Percentiles rank a stretch among this genome's conserved stretches.
phyloP scores from a whole-genome alignment of 2,797 vertebrate species.

The Macropus fuliginosus region DNA sequence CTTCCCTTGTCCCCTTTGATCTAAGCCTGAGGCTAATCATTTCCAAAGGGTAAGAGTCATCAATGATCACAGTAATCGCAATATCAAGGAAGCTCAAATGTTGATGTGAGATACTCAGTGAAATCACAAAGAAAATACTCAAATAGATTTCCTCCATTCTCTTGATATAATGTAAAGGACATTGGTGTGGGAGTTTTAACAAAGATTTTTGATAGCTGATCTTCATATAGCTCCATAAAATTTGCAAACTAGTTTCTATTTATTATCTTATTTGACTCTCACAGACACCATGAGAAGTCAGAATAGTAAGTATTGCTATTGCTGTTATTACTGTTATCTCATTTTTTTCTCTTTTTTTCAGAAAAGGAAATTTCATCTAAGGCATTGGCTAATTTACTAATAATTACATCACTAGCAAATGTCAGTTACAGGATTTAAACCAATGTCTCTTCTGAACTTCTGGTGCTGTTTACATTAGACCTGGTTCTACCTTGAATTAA shows the following conservation, averaged over 20 bases:
- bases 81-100: not conserved
- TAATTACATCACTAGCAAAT: constrained; percentile 4
- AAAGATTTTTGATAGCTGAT: not conserved
- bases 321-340: not conserved
- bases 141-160: not conserved
- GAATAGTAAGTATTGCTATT: not conserved
- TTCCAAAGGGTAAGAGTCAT: not conserved
- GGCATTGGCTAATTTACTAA: constrained; percentile 11
- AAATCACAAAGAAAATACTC: not conserved
- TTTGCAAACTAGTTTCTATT: not conserved
- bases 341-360: not conserved
- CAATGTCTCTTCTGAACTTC: not conserved
- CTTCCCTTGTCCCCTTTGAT: not conserved
- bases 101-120: not conserved
- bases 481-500: not conserved
- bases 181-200: not conserved
- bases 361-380: constrained; percentile 34
- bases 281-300: not conserved
- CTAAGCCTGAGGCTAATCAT: not conserved
- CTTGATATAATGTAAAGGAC: not conserved
- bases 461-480: not conserved
- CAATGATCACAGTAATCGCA: not conserved
- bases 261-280: not conserved
- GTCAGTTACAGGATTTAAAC: constrained; percentile 3
- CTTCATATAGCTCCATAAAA: not conserved